Conservation (phyloP, 2,113 vertebrate genomes). For the Coryphaenoides rupestris region DNA sequence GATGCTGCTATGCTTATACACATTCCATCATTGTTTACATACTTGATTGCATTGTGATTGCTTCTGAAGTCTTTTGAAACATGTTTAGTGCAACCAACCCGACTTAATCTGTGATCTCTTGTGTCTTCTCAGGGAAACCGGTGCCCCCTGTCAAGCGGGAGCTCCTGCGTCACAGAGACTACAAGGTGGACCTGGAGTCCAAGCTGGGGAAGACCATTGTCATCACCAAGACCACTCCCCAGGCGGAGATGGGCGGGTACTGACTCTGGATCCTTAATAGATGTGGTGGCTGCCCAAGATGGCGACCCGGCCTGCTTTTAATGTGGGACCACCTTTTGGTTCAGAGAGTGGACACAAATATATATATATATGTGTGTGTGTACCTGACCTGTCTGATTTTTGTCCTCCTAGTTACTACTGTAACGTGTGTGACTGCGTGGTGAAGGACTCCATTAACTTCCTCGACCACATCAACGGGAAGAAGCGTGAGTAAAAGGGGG, state of each 20-base stretch:
- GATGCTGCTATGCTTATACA: not conserved
- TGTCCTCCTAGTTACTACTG: constrained; percentile 86
- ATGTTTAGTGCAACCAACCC: too few relatives aligned
- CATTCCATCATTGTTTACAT: not conserved
- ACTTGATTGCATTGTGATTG: not conserved
- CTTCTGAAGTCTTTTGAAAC: too few relatives aligned
- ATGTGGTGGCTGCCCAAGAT: too few relatives aligned
- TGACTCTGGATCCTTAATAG: constrained; percentile 3
- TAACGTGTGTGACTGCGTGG: constrained; percentile 98
- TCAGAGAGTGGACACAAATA: too few relatives aligned
- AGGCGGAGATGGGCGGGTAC: constrained; percentile 98
- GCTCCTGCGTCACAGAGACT: constrained; percentile 93
- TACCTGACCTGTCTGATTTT: not conserved
- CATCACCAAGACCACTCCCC: constrained; percentile 97
- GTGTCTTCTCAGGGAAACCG: constrained; percentile 79
- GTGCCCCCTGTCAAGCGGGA: constrained; percentile 88
- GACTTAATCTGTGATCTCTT: too few relatives aligned
- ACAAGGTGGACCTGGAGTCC: constrained; percentile 98
- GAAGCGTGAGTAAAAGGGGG: constrained; percentile 83
- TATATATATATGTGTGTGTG: not conserved
- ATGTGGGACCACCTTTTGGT: too few relatives aligned
- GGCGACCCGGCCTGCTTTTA: too few relatives aligned
- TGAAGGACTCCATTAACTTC: constrained; percentile 99
- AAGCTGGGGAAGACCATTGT: constrained; percentile 98
- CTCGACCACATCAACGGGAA: constrained; percentile 99